Percentiles rank a stretch among this genome's conserved stretches.
Conservation (phyloP, 2,888 invertebrate species). For the Idaea aversata region DNA sequence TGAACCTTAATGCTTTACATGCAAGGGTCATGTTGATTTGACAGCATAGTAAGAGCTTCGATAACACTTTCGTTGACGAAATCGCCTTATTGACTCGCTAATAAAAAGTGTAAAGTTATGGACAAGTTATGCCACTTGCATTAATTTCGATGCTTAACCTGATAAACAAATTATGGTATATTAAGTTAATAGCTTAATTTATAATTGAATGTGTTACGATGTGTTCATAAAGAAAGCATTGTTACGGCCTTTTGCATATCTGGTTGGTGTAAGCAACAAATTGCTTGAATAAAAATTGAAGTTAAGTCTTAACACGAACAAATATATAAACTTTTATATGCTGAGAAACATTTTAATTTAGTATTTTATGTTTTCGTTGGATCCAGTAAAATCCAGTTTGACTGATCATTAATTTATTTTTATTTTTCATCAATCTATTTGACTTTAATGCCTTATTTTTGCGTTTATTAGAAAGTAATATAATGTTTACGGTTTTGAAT, state of each 20-base stretch:
- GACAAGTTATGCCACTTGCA: constrained; percentile 78
- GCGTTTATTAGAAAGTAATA: constrained; percentile 27
- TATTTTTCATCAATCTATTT: constrained; percentile 43
- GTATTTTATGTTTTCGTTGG: constrained; percentile 42
- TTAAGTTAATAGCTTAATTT: constrained; percentile 80
- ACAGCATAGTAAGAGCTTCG: constrained; percentile 32
- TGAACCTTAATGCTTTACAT: constrained; percentile 33
- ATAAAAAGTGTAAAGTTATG: constrained; percentile 80
- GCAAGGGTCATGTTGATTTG: constrained; percentile 43
- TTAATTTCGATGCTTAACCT: constrained; percentile 80
- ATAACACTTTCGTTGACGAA: constrained; percentile 72
- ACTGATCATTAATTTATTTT: constrained; percentile 44
- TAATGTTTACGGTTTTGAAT: constrained; percentile 17
- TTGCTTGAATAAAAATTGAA: constrained; percentile 46
- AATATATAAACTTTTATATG: constrained; percentile 36
- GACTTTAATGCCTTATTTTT: constrained; percentile 38
- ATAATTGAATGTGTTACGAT: constrained; percentile 76
- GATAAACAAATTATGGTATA: constrained; percentile 80
- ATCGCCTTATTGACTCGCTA: constrained; percentile 75
- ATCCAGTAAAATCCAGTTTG: constrained; percentile 48
- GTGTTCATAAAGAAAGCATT: constrained; percentile 69
- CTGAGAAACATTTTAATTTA: constrained; percentile 51
- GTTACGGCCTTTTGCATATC: constrained; percentile 66
- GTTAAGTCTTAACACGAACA: constrained; percentile 33
- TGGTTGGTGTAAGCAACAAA: constrained; percentile 60